A percentile compares a stretch with the other conserved stretches of the same genome.
phyloP scores from a whole-genome alignment of 2,888 invertebrate species.

The Hirtodrosophila alboralis region DNA sequence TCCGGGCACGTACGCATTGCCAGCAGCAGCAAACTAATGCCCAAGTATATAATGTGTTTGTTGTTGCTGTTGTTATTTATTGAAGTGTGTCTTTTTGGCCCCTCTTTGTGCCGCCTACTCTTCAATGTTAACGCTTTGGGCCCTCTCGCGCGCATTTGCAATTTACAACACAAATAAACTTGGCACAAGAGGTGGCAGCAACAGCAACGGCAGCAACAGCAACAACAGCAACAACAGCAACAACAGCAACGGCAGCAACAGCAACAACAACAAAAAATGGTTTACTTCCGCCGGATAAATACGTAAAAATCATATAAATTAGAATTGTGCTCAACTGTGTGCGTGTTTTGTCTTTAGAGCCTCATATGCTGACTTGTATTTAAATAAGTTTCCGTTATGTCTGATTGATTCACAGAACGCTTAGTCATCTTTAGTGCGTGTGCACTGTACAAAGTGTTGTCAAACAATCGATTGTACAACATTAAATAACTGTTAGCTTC shows the following conservation, averaged over 20 bases:
- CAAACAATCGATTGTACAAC: too few relatives aligned
- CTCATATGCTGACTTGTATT: conserved; percentile 18
- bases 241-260: conserved; percentile 26
- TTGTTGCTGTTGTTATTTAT: conserved; percentile 64
- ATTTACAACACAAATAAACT: conserved; percentile 75
- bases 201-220: conserved; percentile 8
- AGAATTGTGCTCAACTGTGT: conserved; percentile 28
- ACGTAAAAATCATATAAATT: conserved; percentile 74
- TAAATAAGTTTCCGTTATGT: conserved; percentile 55
- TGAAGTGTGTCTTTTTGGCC: conserved; percentile 57
- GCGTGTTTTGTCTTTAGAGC: not conserved
- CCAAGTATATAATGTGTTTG: conserved; percentile 53
- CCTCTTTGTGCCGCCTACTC: not conserved
- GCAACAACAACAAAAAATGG: too few relatives aligned
- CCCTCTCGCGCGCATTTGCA: conserved; percentile 69
- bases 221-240: conserved; percentile 10
- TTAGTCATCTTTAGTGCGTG: conserved; percentile 44
- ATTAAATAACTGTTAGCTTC: too few relatives aligned
- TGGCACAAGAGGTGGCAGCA: conserved; percentile 42
- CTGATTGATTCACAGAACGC: conserved; percentile 40
- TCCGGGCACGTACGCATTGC: conserved; percentile 68
- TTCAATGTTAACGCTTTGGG: conserved; percentile 30
- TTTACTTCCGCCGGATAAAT: conserved; percentile 81
- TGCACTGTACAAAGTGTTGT: conserved; percentile 3
- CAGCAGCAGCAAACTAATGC: conserved; percentile 61